These are phyloP conservation scores for Okamejei kenojei DNA, from an alignment of 2,797 vertebrate species.

Conservation along the genomic window DNA sequence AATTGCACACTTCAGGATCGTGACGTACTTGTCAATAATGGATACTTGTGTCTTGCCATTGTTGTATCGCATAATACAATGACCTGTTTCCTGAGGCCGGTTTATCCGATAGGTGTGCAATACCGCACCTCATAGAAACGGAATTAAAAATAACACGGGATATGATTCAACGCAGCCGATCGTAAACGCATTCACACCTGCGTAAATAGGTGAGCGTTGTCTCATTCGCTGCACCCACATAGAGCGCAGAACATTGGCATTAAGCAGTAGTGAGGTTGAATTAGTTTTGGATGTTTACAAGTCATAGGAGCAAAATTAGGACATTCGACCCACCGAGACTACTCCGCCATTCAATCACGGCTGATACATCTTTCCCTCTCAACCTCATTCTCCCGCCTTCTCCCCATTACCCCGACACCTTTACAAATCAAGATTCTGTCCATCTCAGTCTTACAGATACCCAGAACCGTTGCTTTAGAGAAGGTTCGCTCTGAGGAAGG, in stretches of 20 bases:
- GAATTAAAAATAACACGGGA: slow-evolving; percentile 2
- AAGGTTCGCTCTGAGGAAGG: background rate
- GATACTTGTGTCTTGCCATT: slow-evolving; percentile 28
- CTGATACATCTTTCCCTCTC: too few species aligned
- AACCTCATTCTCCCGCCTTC: too few species aligned
- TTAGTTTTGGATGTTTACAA: too few species aligned
- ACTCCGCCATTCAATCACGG: too few species aligned
- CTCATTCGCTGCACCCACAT: background rate
- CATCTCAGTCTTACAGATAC: too few species aligned
- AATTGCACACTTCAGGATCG: slow-evolving; percentile 32
- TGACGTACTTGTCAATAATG: slow-evolving; percentile 36
- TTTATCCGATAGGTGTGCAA: slow-evolving; percentile 31
- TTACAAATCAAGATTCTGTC: too few species aligned
- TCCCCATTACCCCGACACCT: too few species aligned
- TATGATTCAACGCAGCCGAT: background rate
- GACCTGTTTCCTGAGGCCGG: slow-evolving; percentile 12
- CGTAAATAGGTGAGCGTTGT: background rate
- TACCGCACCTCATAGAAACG: slow-evolving; percentile 23
- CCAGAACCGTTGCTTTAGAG: background rate
- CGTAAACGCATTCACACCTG: background rate
- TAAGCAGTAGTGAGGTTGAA: background rate
- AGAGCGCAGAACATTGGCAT: background rate
- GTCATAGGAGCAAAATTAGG: too few species aligned
- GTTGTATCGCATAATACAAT: slow-evolving; percentile 34
- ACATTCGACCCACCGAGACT: too few species aligned